Conservation (phyloP, 2,113 vertebrate genomes). For the Corydoras maculifer region DNA sequence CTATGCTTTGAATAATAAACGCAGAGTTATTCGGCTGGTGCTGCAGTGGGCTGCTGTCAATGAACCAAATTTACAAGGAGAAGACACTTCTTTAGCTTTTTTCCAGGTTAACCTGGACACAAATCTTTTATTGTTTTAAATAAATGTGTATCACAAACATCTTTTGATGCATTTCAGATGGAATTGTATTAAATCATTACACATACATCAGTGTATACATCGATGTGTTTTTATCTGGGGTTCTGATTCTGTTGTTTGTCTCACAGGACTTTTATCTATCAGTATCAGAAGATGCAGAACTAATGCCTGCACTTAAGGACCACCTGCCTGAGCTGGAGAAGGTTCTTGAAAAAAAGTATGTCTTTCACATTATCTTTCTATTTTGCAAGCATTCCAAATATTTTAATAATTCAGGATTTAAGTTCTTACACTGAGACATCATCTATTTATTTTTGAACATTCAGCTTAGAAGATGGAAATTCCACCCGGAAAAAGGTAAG, state of each 20-base stretch:
- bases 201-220: too few species aligned
- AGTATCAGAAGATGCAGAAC: constrained; percentile 84
- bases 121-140: background rate
- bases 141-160: too few species aligned
- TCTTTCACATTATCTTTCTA: background rate
- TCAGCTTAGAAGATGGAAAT: constrained; percentile 81
- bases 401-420: background rate
- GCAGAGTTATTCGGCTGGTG: constrained; percentile 84
- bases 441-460: constrained; percentile 22
- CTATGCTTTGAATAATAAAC: constrained; percentile 93
- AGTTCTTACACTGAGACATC: background rate
- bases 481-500: constrained; percentile 82
- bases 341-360: constrained; percentile 86
- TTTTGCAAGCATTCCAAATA: background rate
- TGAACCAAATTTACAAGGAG: constrained; percentile 82
- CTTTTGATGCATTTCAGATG: too few species aligned
- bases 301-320: constrained; percentile 77
- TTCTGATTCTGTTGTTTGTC: constrained; percentile 2
- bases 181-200: too few species aligned
- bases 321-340: constrained; percentile 84
- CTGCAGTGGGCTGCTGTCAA: constrained; percentile 81
- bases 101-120: constrained; percentile 69
- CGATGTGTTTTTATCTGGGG: too few species aligned
- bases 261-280: constrained; percentile 86
- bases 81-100: constrained; percentile 78